Conservation (phyloP, 2,797 vertebrate genomes). For the Nasua narica region DNA sequence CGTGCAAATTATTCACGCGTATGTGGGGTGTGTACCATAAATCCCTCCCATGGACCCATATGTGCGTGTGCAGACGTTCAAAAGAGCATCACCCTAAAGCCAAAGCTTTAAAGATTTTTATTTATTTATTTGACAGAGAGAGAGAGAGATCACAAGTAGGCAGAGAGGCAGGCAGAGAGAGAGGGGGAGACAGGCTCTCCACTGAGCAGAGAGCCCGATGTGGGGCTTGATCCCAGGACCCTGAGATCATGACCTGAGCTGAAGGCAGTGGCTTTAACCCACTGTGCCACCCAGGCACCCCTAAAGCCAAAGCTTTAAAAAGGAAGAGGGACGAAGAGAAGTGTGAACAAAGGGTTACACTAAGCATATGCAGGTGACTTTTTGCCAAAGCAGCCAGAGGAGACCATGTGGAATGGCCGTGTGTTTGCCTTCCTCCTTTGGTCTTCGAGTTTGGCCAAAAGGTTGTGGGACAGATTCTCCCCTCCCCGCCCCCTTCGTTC, state of each 20-base stretch:
- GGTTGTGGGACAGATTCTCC: neutral
- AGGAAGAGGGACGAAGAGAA: neutral
- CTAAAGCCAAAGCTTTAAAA: neutral
- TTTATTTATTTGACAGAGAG: too few species aligned
- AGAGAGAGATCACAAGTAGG: too few species aligned
- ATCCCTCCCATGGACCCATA: neutral
- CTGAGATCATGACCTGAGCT: too few species aligned
- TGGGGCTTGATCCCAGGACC: too few species aligned
- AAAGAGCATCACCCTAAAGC: neutral
- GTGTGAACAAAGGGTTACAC: neutral
- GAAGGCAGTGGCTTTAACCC: too few species aligned
- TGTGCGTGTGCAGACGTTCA: neutral
- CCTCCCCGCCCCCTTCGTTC: neutral
- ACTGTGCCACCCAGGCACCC: too few species aligned
- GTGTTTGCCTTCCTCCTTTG: neutral
- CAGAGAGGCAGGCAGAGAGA: too few species aligned
- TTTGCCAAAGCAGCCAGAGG: neutral
- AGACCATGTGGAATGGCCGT: neutral
- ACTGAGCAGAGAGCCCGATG: too few species aligned
- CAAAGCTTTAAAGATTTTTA: neutral
- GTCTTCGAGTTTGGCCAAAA: neutral
- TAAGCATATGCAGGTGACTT: neutral
- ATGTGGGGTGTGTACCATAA: neutral
- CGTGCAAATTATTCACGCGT: neutral
- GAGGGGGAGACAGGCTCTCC: too few species aligned